phyloP scores from a whole-genome alignment of 2,113 vertebrate genomes.

The Corvus hawaiiensis region DNA sequence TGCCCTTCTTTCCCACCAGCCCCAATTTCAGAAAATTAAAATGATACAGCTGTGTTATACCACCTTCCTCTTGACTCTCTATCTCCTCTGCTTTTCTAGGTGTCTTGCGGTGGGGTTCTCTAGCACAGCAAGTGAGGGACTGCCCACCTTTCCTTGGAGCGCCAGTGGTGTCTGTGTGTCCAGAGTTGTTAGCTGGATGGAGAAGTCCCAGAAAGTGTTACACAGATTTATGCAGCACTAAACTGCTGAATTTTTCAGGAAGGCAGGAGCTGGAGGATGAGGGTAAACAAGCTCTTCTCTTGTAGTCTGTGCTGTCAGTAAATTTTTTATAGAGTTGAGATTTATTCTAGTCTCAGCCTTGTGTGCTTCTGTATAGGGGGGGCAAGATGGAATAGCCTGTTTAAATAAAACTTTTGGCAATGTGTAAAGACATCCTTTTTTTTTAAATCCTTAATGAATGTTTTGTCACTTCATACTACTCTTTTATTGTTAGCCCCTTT shows the following conservation, averaged over 20 bases:
- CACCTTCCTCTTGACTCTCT: not conserved
- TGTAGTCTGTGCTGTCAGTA: slow-evolving; percentile 5
- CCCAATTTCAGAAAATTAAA: not conserved
- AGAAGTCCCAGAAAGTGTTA: not conserved
- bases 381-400: not conserved
- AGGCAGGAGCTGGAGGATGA: not conserved
- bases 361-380: not conserved
- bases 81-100: not conserved
- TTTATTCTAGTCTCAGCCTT: slow-evolving; percentile 33
- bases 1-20: not conserved
- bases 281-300: slow-evolving; percentile 1
- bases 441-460: not conserved
- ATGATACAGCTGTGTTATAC: accelerated
- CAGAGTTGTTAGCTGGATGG: not conserved
- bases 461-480: not conserved
- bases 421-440: not conserved
- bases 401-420: slow-evolving; percentile 20
- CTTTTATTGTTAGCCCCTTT: not conserved
- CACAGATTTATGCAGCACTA: not conserved
- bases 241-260: not conserved
- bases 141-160: not conserved
- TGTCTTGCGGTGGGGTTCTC: not conserved
- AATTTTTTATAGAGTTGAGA: slow-evolving; percentile 50
- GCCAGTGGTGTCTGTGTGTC: not conserved
- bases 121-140: not conserved